phyloP scores from a whole-genome alignment of 1,140 invertebrate species.

The Nixonia krombeini region DNA sequence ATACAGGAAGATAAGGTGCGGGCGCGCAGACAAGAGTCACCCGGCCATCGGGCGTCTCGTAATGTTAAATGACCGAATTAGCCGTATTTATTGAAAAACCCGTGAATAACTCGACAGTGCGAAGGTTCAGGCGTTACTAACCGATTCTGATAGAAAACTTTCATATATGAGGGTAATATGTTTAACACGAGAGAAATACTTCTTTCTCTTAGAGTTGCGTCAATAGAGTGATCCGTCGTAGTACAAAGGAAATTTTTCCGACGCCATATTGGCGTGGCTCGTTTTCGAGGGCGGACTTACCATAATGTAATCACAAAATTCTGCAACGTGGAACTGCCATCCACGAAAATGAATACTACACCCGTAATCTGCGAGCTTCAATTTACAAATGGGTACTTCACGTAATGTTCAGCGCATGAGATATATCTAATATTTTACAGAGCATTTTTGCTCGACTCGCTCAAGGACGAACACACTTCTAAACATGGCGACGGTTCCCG shows the following conservation, averaged over 20 bases:
- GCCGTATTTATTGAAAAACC: too few relatives aligned
- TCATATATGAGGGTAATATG: too few relatives aligned
- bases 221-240: conserved; percentile 24
- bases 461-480: conserved; percentile 73
- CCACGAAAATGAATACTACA: conserved; percentile 68
- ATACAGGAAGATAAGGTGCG: conserved; percentile 10
- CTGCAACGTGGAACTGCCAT: conserved; percentile 69
- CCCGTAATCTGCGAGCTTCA: conserved; percentile 58
- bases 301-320: conserved; percentile 77
- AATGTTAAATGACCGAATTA: not conserved
- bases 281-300: conserved; percentile 70
- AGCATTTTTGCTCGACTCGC: conserved; percentile 71
- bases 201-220: too few relatives aligned
- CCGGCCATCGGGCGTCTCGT: conserved; percentile 10
- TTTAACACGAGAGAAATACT: too few relatives aligned
- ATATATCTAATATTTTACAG: conserved; percentile 69
- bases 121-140: too few relatives aligned
- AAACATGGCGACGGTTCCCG: conserved; percentile 75
- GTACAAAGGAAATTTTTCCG: conserved; percentile 72
- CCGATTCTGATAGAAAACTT: too few relatives aligned
- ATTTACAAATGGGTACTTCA: conserved; percentile 71
- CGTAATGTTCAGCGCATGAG: conserved; percentile 70
- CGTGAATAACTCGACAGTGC: too few relatives aligned
- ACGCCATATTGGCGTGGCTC: conserved; percentile 75
- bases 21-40: conserved; percentile 5